Evolutionary conservation across 2,888 invertebrate genomes (phyloP).

Genomic region (Acronicta alni): DNA sequence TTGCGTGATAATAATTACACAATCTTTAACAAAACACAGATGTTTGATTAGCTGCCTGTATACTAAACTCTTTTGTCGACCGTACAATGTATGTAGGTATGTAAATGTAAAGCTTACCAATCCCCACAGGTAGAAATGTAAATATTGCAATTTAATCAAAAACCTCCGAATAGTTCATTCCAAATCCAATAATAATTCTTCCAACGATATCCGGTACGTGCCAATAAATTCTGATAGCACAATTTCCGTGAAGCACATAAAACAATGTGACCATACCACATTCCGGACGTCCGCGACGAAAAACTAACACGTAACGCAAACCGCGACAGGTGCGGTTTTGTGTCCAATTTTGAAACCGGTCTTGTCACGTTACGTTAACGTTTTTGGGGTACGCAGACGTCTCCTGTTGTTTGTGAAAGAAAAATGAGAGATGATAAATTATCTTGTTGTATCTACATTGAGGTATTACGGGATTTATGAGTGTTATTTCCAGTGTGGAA

Average conservation of each 20-base stretch:
- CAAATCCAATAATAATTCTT: conserved; percentile 9
- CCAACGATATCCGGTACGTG: conserved; percentile 1
- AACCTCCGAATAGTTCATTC: background rate
- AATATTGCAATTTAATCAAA: background rate
- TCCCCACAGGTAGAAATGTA: too few species aligned
- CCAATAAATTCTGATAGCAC: conserved; percentile 4
- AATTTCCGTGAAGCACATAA: conserved; percentile 6
- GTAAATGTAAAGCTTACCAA: too few species aligned
- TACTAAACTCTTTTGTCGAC: too few species aligned
- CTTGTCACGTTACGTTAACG: conserved; percentile 12
- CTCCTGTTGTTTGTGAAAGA: conserved; percentile 16
- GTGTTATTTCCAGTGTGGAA: conserved; percentile 13
- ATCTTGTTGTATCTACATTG: conserved; percentile 22
- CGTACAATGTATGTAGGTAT: too few species aligned
- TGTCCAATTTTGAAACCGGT: conserved; percentile 10
- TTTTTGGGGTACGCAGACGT: conserved; percentile 19
- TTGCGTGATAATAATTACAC: too few species aligned
- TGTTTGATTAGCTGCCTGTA: too few species aligned
- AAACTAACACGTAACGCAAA: conserved; percentile 2
- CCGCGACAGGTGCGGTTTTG: conserved; percentile 14
- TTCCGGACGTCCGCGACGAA: background rate
- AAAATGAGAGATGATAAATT: conserved; percentile 36
- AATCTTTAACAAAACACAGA: too few species aligned
- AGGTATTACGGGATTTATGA: conserved; percentile 11
- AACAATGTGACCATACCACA: conserved; percentile 12